Conservation (phyloP, 1,140 invertebrate species). For the Scaptomyza pallida region DNA sequence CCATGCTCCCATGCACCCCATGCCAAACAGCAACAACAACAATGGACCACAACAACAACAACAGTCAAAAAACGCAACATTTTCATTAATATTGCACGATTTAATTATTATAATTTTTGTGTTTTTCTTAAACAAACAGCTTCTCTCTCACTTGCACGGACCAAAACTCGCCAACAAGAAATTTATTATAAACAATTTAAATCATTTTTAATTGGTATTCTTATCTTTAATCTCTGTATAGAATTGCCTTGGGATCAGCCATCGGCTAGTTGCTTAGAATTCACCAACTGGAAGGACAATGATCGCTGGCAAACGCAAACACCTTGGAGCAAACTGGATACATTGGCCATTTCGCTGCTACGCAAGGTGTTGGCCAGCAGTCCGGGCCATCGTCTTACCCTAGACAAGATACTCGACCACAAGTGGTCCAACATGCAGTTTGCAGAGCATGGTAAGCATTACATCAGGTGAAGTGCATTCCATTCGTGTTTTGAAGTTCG, state of each 20-base stretch:
- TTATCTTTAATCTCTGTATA: slow-evolving; percentile 80
- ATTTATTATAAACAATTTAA: not conserved
- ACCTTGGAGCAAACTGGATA: slow-evolving; percentile 94
- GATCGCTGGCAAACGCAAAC: slow-evolving; percentile 87
- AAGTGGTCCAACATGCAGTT: slow-evolving; percentile 90
- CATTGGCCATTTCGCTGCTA: slow-evolving; percentile 89
- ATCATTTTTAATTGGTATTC: not conserved
- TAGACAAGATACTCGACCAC: slow-evolving; percentile 90
- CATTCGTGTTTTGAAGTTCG: too few species aligned
- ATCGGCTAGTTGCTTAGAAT: slow-evolving; percentile 88
- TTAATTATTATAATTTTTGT: slow-evolving; percentile 18
- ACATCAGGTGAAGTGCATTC: not conserved
- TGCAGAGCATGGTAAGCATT: slow-evolving; percentile 83
- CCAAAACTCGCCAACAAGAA: not conserved
- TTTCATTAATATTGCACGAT: slow-evolving; percentile 37
- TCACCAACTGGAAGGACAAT: slow-evolving; percentile 89
- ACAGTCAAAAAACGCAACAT: slow-evolving; percentile 10
- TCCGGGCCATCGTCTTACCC: slow-evolving; percentile 87
- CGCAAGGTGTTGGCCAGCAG: slow-evolving; percentile 89
- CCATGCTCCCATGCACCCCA: slow-evolving; percentile 56
- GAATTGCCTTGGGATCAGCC: slow-evolving; percentile 98
- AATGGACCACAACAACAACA: too few species aligned
- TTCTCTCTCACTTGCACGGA: slow-evolving; percentile 23
- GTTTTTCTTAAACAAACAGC: not conserved
- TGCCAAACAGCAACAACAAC: slow-evolving; percentile 27